Conservation (phyloP, 2,113 vertebrate genomes). For the Phocoena sinus region DNA sequence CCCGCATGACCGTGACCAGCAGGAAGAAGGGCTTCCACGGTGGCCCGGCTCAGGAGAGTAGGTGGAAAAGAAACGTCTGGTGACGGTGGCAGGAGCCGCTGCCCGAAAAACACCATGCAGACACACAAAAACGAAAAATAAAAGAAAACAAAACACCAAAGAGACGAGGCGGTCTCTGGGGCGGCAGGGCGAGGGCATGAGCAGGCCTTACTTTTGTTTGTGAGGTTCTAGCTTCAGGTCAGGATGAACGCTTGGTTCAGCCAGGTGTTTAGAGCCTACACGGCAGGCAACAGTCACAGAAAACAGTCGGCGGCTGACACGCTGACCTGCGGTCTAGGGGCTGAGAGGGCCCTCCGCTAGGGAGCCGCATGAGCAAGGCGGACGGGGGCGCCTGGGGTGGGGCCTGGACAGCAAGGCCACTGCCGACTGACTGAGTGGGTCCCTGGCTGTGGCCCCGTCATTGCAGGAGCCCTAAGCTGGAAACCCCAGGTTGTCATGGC, state of each 20-base stretch:
- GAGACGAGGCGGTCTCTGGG: slow-evolving; percentile 68
- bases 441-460: not conserved
- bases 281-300: slow-evolving; percentile 71
- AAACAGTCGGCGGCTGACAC: slow-evolving; percentile 68
- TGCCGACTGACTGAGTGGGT: not conserved
- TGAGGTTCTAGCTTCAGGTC: slow-evolving; percentile 73
- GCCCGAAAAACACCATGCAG: slow-evolving; percentile 73
- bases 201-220: slow-evolving; percentile 71
- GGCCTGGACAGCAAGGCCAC: not conserved
- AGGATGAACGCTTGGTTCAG: slow-evolving; percentile 75
- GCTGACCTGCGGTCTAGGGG: slow-evolving; percentile 43
- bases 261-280: slow-evolving; percentile 73
- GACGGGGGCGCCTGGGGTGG: not conserved
- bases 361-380: not conserved
- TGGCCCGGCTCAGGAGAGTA: slow-evolving; percentile 41
- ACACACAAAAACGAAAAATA: slow-evolving; percentile 72
- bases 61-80: slow-evolving; percentile 38
- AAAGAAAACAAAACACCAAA: slow-evolving; percentile 68
- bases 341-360: slow-evolving; percentile 50
- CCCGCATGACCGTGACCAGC: not conserved
- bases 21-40: slow-evolving; percentile 45
- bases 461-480: not conserved
- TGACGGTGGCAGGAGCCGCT: slow-evolving; percentile 61
- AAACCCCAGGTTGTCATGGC: not conserved
- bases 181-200: slow-evolving; percentile 58